Conservation (phyloP, 37 sponge, comb jelly and placozoan genomes). For the Spongilla lacustris region DNA sequence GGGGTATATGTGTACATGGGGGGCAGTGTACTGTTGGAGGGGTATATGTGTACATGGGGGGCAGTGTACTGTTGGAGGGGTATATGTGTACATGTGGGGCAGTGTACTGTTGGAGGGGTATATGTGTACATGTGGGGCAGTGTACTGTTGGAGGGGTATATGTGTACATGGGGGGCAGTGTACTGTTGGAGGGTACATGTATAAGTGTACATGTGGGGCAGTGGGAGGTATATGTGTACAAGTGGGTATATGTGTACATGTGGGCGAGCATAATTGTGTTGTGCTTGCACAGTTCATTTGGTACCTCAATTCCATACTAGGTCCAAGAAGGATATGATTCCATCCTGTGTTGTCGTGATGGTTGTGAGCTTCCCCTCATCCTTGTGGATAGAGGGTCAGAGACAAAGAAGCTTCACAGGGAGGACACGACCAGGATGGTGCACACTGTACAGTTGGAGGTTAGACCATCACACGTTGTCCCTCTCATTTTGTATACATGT, state of each 20-base stretch:
- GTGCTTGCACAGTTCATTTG: neutral
- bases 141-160: too few relatives aligned
- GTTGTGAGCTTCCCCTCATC: neutral
- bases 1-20: too few relatives aligned
- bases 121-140: too few relatives aligned
- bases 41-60: too few relatives aligned
- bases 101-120: too few relatives aligned
- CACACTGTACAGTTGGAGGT: neutral
- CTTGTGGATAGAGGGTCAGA: neutral
- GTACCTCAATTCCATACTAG: neutral
- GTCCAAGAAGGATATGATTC: neutral
- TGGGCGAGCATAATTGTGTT: neutral
- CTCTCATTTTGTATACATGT: neutral
- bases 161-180: too few relatives aligned
- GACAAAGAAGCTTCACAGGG: neutral
- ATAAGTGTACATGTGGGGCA: neutral
- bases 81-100: too few relatives aligned
- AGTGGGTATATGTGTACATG: neutral
- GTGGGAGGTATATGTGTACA: neutral
- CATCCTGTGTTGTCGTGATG: neutral
- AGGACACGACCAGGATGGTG: neutral
- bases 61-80: too few relatives aligned
- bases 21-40: too few relatives aligned
- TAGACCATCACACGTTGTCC: neutral
- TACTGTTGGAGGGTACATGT: too few relatives aligned